Evolutionary conservation across 92 coral and sea anemone genomes (phyloP).

Genomic region (Porites lobata): DNA sequence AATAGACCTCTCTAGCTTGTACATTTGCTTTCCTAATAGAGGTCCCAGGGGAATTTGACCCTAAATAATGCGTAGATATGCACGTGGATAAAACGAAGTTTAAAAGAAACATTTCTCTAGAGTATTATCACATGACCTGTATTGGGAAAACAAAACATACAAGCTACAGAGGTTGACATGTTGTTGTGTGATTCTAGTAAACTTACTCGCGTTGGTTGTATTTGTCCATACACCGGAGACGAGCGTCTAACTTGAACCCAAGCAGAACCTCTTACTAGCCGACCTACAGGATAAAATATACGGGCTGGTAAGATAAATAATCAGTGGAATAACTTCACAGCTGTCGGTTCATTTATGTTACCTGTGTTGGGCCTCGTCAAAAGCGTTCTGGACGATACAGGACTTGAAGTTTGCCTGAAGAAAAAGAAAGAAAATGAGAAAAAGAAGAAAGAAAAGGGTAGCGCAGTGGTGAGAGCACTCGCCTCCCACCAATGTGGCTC

Average conservation of each 20-base stretch:
- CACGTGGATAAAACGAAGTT: too few species aligned
- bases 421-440: not conserved
- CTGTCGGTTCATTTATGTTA: not conserved
- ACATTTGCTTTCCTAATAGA: too few species aligned
- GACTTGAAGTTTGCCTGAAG: constrained; percentile 42
- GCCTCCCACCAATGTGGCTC: too few species aligned
- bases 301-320: not conserved
- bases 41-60: too few species aligned
- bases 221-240: constrained; percentile 59
- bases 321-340: not conserved
- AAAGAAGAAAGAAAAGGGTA: not conserved
- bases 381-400: constrained; percentile 17
- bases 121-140: too few species aligned
- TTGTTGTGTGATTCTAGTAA: not conserved
- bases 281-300: constrained; percentile 21
- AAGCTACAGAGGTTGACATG: too few species aligned
- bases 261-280: constrained; percentile 67
- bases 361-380: constrained; percentile 63
- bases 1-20: too few species aligned
- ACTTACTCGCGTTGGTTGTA: constrained; percentile 74
- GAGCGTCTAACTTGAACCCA: constrained; percentile 66
- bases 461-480: not conserved
- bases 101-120: too few species aligned
- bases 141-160: too few species aligned
- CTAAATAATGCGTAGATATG: too few species aligned